Conservation (phyloP, 2,113 vertebrate species). For the Kryptolebias marmoratus region DNA sequence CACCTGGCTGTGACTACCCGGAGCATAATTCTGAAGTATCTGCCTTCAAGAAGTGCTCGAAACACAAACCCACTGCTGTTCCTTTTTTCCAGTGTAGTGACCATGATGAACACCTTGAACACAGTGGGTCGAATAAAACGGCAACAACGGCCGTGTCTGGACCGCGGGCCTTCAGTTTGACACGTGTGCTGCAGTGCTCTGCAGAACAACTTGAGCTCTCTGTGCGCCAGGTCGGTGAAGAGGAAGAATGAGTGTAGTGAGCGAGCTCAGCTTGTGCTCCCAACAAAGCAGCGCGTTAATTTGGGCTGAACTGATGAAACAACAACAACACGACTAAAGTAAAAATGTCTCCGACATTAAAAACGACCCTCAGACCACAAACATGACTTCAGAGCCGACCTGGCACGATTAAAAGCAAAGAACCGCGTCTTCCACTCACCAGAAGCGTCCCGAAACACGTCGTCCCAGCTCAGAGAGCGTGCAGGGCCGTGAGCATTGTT, state of each 20-base stretch:
- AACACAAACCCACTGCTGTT: too few species aligned
- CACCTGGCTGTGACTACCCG: too few species aligned
- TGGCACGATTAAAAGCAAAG: not conserved
- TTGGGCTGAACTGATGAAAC: not conserved
- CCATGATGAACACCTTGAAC: too few species aligned
- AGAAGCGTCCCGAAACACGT: not conserved
- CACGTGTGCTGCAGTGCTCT: too few species aligned
- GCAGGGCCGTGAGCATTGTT: constrained; percentile 25
- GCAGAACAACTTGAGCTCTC: not conserved
- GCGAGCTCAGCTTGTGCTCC: not conserved
- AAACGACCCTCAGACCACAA: too few species aligned
- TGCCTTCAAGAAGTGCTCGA: too few species aligned
- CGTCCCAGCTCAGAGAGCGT: not conserved
- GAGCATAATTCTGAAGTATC: too few species aligned
- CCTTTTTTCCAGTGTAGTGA: too few species aligned
- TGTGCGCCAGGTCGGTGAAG: not conserved
- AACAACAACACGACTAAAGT: not conserved
- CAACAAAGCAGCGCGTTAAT: not conserved
- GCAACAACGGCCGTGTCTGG: too few species aligned
- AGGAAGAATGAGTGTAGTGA: not conserved
- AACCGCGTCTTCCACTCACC: constrained; percentile 23
- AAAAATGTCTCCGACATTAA: too few species aligned
- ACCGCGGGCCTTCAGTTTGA: not conserved
- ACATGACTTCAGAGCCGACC: not conserved
- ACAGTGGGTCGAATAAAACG: too few species aligned